Evolutionary conservation across 2,888 invertebrate genomes (phyloP).

Genomic region (Sinhomidia bicolor): DNA sequence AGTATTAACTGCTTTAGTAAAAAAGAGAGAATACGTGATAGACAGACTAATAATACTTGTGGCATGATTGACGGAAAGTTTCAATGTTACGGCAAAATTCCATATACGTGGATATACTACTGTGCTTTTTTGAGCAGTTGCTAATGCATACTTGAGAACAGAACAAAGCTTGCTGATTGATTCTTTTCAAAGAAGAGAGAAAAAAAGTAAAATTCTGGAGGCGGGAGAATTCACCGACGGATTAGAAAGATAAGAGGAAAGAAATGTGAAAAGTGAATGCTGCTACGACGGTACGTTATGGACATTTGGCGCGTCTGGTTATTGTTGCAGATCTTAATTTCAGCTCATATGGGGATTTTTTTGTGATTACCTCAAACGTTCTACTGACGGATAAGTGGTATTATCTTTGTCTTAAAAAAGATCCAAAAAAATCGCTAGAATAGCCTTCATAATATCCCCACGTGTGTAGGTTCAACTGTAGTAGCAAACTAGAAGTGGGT

Average conservation of each 20-base stretch:
- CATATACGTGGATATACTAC: no score
- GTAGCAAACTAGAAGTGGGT: no score
- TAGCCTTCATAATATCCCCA: no score
- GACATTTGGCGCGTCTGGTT: not conserved
- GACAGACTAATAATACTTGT: not conserved
- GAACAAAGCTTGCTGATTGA: slow-evolving; percentile 25
- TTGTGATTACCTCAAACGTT: no score
- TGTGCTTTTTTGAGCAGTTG: not conserved
- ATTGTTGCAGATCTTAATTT: not conserved
- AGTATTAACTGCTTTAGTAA: no score
- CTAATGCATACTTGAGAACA: slow-evolving; percentile 2
- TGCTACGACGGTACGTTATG: not conserved
- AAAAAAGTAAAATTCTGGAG: not conserved
- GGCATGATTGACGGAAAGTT: not conserved
- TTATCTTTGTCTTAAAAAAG: no score
- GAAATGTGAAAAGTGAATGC: not conserved
- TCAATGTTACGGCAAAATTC: not conserved
- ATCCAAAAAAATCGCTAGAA: no score
- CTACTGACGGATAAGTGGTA: no score
- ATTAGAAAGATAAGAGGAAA: not conserved
- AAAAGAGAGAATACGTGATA: no score
- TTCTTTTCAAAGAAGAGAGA: not conserved
- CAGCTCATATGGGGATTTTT: not conserved
- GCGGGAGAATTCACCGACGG: not conserved
- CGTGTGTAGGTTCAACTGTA: no score